These are phyloP conservation scores for Lamellibrachia satsuma DNA, from an alignment of 2,888 invertebrate genomes.

Conservation along the genomic window DNA sequence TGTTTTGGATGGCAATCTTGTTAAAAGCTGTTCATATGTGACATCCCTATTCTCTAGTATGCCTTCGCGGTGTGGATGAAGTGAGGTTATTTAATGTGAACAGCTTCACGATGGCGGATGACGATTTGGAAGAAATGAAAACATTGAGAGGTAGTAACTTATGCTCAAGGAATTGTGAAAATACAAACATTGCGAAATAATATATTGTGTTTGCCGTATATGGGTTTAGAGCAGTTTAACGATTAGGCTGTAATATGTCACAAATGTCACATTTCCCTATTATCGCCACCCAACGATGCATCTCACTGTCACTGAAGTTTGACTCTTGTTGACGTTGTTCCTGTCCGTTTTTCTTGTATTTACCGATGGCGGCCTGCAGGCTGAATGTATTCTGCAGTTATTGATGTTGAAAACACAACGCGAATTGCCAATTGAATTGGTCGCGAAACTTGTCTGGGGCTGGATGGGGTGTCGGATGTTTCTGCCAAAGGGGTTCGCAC, in stretches of 20 bases:
- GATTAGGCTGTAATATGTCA: neutral
- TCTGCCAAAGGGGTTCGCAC: no score
- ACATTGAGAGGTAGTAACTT: conserved; percentile 19
- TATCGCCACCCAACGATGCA: neutral
- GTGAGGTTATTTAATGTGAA: neutral
- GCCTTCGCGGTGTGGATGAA: neutral
- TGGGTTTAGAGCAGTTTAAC: neutral
- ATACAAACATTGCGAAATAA: neutral
- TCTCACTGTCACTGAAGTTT: no score
- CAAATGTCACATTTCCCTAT: neutral
- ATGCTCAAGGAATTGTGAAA: neutral
- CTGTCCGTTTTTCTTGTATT: no score
- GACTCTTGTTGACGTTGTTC: no score
- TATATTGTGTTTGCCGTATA: neutral
- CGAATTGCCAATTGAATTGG: no score
- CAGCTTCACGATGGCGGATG: conserved; percentile 18
- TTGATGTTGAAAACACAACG: no score
- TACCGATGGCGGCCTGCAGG: no score
- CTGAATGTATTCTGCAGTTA: no score
- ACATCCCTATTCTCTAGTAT: neutral
- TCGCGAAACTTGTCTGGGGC: no score
- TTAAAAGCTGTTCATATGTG: neutral
- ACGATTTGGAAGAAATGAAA: conserved; percentile 29
- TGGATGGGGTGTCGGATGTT: no score
- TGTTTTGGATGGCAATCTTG: neutral